A percentile compares a stretch with the other conserved stretches of the same genome.
Conservation (phyloP, 1,140 invertebrate genomes). For the Helicoverpa zea region DNA sequence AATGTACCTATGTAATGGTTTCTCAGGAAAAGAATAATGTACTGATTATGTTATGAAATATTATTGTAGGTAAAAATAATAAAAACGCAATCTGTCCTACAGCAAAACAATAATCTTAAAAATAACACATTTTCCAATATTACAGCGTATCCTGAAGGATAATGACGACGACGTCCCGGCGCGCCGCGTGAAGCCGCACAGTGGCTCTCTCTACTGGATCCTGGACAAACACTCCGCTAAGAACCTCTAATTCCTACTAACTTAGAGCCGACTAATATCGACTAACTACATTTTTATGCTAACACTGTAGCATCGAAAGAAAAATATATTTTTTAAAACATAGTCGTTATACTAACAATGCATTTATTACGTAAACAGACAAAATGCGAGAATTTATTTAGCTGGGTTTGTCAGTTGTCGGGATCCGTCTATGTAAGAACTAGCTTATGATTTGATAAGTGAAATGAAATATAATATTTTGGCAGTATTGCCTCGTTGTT, state of each 20-base stretch:
- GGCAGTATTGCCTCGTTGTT: neutral
- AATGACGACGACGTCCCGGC: slow-evolving; percentile 91
- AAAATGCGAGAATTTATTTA: neutral
- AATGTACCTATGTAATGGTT: too few species aligned
- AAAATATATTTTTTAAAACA: too few species aligned
- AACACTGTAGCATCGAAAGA: neutral
- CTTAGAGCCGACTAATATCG: neutral
- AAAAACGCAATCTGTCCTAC: neutral
- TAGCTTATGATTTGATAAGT: slow-evolving; percentile 14
- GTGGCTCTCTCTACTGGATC: slow-evolving; percentile 92
- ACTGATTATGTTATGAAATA: too few species aligned
- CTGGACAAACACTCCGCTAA: slow-evolving; percentile 91
- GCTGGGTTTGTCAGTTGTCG: neutral
- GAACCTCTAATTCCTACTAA: slow-evolving; percentile 62
- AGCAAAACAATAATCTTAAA: neutral
- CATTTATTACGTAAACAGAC: neutral
- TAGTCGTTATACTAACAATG: neutral
- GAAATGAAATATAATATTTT: slow-evolving; percentile 4
- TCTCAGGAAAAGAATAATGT: too few species aligned
- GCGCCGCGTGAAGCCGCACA: slow-evolving; percentile 89
- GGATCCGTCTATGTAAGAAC: neutral
- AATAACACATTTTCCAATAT: slow-evolving; percentile 63
- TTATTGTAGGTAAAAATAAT: too few species aligned
- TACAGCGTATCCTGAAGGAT: slow-evolving; percentile 91
- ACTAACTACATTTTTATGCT: neutral